These are phyloP conservation scores for Dicrostonyx torquatus DNA, from an alignment of 2,797 vertebrate genomes.

Conservation along the genomic window DNA sequence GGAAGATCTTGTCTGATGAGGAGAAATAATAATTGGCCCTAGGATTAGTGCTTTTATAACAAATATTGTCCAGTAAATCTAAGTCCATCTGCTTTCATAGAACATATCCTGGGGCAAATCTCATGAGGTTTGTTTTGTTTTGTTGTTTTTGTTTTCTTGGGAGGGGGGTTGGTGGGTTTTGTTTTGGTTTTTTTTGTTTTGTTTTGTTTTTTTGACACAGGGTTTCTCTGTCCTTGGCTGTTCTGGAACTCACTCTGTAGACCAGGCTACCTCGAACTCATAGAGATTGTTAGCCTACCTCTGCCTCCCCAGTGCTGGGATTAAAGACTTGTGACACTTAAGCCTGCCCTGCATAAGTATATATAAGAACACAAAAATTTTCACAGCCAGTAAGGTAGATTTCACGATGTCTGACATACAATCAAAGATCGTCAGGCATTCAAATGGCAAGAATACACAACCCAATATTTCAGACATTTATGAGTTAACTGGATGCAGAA, in stretches of 20 bases:
- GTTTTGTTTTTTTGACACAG: background rate
- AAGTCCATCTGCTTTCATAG: background rate
- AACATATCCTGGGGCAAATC: background rate
- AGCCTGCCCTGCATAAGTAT: background rate
- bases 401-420: background rate
- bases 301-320: background rate
- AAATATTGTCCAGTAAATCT: background rate
- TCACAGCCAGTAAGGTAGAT: background rate
- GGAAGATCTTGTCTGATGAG: background rate
- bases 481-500: slow-evolving; percentile 13
- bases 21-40: background rate
- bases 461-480: background rate
- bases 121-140: background rate
- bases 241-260: no score
- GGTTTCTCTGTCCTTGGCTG: background rate
- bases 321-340: background rate
- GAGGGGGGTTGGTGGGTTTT: background rate
- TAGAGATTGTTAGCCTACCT: no score
- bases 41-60: background rate
- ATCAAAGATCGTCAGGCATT: background rate
- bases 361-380: slow-evolving; percentile 20
- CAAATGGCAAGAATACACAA: background rate
- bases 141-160: no score
- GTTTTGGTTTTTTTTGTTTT: no score
- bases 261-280: no score